Conservation (phyloP, 64 coral and sea anemone species). For the Porites lutea region DNA sequence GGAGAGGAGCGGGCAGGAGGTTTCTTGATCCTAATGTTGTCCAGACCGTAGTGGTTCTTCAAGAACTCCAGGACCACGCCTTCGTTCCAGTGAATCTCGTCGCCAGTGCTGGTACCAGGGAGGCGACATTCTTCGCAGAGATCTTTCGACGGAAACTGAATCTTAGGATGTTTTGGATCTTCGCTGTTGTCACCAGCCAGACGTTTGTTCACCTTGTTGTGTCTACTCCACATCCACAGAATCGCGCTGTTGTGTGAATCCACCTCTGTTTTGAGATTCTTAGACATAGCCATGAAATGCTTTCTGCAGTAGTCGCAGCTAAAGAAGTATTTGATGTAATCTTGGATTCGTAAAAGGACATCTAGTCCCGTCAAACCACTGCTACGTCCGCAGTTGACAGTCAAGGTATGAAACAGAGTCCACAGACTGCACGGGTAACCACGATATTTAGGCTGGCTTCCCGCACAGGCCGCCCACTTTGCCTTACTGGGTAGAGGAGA, state of each 20-base stretch:
- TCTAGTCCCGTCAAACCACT: conserved; percentile 27
- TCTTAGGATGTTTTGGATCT: conserved; percentile 83
- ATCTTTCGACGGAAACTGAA: conserved; percentile 80
- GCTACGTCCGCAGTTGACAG: conserved; percentile 73
- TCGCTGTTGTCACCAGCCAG: conserved; percentile 77
- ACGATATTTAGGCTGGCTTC: conserved; percentile 81
- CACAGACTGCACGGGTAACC: conserved; percentile 94
- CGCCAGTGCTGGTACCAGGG: not conserved
- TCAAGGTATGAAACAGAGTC: conserved; percentile 94
- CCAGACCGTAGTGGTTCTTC: conserved; percentile 85
- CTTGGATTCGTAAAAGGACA: conserved; percentile 73
- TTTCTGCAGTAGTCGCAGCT: conserved; percentile 79
- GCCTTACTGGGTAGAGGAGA: conserved; percentile 50
- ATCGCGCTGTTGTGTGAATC: conserved; percentile 80
- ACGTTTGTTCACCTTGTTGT: conserved; percentile 91
- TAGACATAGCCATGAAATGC: conserved; percentile 86
- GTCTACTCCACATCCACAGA: conserved; percentile 89
- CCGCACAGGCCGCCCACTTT: conserved; percentile 76
- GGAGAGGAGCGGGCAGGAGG: conserved; percentile 15
- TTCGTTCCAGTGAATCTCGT: conserved; percentile 75
- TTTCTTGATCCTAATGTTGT: conserved; percentile 89
- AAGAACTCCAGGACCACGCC: conserved; percentile 86
- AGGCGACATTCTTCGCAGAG: conserved; percentile 76
- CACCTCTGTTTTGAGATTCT: conserved; percentile 76
- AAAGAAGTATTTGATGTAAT: conserved; percentile 91